These are phyloP conservation scores for Drosophila monieri DNA, from an alignment of 2,888 invertebrate genomes.

Conservation along the genomic window DNA sequence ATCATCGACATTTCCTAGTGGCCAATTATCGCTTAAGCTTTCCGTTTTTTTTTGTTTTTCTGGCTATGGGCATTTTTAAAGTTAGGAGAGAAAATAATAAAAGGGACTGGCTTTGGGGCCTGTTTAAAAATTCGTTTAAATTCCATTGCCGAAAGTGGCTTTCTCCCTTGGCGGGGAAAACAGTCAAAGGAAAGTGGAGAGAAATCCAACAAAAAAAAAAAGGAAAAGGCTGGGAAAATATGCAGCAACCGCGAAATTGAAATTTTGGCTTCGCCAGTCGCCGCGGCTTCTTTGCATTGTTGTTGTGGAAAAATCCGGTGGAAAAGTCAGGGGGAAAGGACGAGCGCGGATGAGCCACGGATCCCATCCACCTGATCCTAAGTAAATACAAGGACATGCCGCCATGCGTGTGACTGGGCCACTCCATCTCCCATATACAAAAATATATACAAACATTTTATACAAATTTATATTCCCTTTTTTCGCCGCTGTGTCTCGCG, in stretches of 20 bases:
- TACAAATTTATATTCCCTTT: conserved; percentile 36
- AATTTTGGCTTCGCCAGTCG: conserved; percentile 70
- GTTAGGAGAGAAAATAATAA: not conserved
- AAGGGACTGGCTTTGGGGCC: conserved; percentile 5
- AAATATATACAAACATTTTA: conserved; percentile 62
- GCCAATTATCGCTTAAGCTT: conserved; percentile 77
- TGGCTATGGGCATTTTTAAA: conserved; percentile 3
- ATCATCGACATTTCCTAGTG: conserved; percentile 71
- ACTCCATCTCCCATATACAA: not conserved
- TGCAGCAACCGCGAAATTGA: conserved; percentile 80
- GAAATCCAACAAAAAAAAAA: conserved; percentile 24
- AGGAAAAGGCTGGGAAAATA: conserved; percentile 76
- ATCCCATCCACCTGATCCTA: conserved; percentile 81
- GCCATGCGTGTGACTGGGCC: conserved; percentile 3
- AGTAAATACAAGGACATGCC: conserved; percentile 73
- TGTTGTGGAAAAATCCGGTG: conserved; percentile 31
- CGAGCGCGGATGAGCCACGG: not conserved
- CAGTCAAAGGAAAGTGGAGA: conserved; percentile 37
- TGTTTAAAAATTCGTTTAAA: conserved; percentile 72
- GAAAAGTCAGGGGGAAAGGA: not conserved
- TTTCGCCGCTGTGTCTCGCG: conserved; percentile 56
- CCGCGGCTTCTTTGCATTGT: conserved; percentile 76
- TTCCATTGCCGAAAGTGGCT: conserved; percentile 66
- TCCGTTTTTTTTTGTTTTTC: not conserved
- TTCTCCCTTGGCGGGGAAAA: not conserved